These are phyloP conservation scores for Spicauda simplicius DNA, from an alignment of 2,888 invertebrate species.

Conservation along the genomic window DNA sequence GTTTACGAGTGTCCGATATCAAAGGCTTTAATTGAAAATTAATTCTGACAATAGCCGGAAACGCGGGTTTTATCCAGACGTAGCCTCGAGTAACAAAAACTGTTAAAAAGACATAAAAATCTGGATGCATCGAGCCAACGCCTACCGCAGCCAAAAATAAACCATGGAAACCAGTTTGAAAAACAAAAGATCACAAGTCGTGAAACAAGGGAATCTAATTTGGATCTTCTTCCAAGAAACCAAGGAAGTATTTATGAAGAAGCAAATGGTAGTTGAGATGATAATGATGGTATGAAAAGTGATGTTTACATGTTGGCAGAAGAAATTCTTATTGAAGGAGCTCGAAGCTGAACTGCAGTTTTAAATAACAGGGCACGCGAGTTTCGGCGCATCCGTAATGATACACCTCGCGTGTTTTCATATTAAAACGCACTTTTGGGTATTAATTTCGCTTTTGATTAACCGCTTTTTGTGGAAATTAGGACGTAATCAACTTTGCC, in stretches of 20 bases:
- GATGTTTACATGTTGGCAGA: conserved; percentile 73
- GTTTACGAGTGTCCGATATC: conserved; percentile 5
- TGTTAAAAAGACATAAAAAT: conserved; percentile 68
- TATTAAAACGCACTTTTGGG: conserved; percentile 21
- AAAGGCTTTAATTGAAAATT: conserved; percentile 59
- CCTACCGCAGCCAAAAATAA: conserved; percentile 84
- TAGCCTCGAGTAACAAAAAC: conserved; percentile 68
- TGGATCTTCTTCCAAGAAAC: not conserved
- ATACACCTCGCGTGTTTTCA: conserved; percentile 28
- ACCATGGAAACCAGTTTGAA: conserved; percentile 50
- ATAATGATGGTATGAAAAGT: conserved; percentile 21
- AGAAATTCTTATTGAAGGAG: conserved; percentile 66
- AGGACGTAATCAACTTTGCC: not conserved
- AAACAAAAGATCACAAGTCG: conserved; percentile 31
- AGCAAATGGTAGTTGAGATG: not conserved
- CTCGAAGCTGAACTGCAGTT: conserved; percentile 57
- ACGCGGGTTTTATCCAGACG: conserved; percentile 66
- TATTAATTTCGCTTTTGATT: conserved; percentile 16
- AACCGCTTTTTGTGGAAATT: conserved; percentile 4
- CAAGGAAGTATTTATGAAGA: not conserved
- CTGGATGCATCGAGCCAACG: conserved; percentile 75
- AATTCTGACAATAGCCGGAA: conserved; percentile 75
- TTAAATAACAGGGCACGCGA: conserved; percentile 59
- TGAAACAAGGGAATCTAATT: conserved; percentile 1
- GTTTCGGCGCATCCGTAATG: conserved; percentile 49